Evolutionary conservation across 1,140 invertebrate genomes (phyloP).

Genomic region (Drosophila ogumai): DNA sequence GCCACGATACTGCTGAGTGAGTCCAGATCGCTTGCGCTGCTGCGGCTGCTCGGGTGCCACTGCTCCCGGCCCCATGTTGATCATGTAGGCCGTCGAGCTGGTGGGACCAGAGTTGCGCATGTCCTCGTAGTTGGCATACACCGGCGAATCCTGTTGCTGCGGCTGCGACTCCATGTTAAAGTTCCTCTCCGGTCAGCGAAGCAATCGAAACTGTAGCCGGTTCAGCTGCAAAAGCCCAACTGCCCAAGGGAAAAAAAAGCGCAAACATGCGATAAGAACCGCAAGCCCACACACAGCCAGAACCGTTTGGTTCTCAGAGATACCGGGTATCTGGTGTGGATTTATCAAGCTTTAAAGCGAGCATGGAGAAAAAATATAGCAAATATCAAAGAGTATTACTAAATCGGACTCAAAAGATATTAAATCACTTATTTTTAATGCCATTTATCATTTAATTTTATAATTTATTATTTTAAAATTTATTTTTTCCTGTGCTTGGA

Average conservation of each 20-base stretch:
- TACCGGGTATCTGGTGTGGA: conserved; percentile 5
- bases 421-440: background rate
- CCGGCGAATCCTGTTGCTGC: conserved; percentile 41
- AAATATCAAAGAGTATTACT: background rate
- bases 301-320: conserved; percentile 9
- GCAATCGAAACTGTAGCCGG: conserved; percentile 29
- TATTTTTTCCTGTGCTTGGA: too few relatives aligned
- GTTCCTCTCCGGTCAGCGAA: conserved; percentile 24
- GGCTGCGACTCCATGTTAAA: conserved; percentile 9
- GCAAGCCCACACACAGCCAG: background rate
- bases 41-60: background rate
- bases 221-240: conserved; percentile 1
- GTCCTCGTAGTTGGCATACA: conserved; percentile 71
- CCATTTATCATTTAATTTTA: background rate
- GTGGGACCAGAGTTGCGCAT: conserved; percentile 52
- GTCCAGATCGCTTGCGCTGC: background rate
- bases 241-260: conserved; percentile 7
- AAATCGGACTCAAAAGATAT: too few relatives aligned
- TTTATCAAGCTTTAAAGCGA: conserved; percentile 14
- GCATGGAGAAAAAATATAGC: conserved; percentile 9
- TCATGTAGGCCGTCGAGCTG: conserved; percentile 53
- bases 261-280: conserved; percentile 20
- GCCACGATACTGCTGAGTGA: conserved; percentile 46
- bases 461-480: too few relatives aligned
- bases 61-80: conserved; percentile 35